Percentiles rank a stretch among this genome's conserved stretches.
Conservation (phyloP, 2,888 invertebrate genomes). For the Fragum whitleyi region DNA sequence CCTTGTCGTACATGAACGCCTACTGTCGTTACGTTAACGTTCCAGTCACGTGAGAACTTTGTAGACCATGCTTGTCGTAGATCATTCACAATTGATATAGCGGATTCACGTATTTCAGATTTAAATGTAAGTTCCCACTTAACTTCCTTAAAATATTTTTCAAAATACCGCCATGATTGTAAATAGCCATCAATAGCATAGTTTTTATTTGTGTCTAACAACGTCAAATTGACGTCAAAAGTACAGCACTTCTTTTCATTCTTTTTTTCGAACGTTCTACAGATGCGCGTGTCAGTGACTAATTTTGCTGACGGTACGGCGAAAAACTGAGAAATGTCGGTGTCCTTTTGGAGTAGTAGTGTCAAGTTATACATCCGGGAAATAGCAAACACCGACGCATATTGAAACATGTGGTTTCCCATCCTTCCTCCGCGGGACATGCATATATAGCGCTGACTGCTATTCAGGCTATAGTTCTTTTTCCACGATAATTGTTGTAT, state of each 20-base stretch:
- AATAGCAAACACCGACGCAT: slow-evolving; percentile 5
- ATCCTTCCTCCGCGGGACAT: neutral
- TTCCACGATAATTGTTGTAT: neutral
- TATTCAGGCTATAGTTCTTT: neutral
- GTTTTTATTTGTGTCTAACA: neutral
- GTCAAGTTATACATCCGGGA: neutral
- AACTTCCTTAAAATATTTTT: neutral
- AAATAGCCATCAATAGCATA: slow-evolving; percentile 2
- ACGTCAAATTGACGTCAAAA: slow-evolving; percentile 2
- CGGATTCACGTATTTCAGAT: neutral
- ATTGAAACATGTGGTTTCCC: slow-evolving; percentile 26
- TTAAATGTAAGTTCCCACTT: slow-evolving; percentile 14
- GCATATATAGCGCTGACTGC: neutral
- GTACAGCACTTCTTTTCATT: slow-evolving; percentile 14
- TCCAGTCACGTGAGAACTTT: neutral
- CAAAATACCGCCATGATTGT: slow-evolving; percentile 26
- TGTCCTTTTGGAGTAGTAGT: neutral
- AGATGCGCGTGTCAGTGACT: neutral
- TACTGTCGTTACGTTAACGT: slow-evolving; percentile 5
- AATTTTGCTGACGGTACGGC: slow-evolving; percentile 11
- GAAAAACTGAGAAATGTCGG: slow-evolving; percentile 10
- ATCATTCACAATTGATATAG: slow-evolving; percentile 7
- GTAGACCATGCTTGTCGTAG: neutral
- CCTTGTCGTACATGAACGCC: slow-evolving; percentile 22
- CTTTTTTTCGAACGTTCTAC: slow-evolving; percentile 1